Evolutionary conservation across 2,113 vertebrate genomes (phyloP).

Genomic region (mouse (Mus musculus)): GRCm39 chr3:37650001-37650500

Average conservation of each 20-base stretch:
- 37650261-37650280: background rate
- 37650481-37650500: background rate
- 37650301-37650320: background rate
- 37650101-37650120: background rate
- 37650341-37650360: background rate
- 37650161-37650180: background rate
- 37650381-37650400: background rate
- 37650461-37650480: background rate
- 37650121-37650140: background rate
- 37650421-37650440: background rate
- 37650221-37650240: background rate
- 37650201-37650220: background rate
- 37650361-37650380: no score
- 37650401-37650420: fast-evolving
- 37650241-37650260: background rate
- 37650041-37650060: background rate
- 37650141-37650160: background rate
- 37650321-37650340: background rate
- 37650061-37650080: background rate
- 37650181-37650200: no score
- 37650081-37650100: background rate
- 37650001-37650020: slow-evolving; percentile 53
- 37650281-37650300: background rate
- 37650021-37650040: background rate
- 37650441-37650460: background rate